Conservation (phyloP, 1,140 invertebrate species). For the Hyles euphorbiae region DNA sequence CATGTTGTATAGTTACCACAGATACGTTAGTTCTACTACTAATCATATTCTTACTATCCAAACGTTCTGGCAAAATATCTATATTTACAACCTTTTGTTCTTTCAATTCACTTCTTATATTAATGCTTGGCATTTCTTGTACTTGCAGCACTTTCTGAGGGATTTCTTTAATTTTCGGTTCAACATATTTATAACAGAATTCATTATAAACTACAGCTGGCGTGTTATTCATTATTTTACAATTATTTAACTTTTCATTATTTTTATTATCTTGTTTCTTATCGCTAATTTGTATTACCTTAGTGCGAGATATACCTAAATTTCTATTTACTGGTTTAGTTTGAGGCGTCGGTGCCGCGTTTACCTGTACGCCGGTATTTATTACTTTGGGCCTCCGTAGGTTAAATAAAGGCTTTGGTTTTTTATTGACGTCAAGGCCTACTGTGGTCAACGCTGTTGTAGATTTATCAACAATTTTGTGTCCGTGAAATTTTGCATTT, state of each 20-base stretch:
- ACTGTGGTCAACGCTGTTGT: background rate
- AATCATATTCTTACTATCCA: slow-evolving; percentile 11
- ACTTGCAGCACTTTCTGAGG: slow-evolving; percentile 41
- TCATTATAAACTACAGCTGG: slow-evolving; percentile 46
- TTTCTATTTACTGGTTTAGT: slow-evolving; percentile 36
- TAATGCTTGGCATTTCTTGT: slow-evolving; percentile 66
- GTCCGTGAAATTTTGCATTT: slow-evolving; percentile 66
- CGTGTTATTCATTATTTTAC: slow-evolving; percentile 22
- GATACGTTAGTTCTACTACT: slow-evolving; percentile 44
- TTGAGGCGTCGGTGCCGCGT: slow-evolving; percentile 24
- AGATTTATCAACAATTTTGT: slow-evolving; percentile 49
- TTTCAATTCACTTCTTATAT: slow-evolving; percentile 69
- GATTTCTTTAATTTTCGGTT: slow-evolving; percentile 29
- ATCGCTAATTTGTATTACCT: slow-evolving; percentile 45
- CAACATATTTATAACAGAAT: slow-evolving; percentile 42
- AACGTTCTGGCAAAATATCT: slow-evolving; percentile 58
- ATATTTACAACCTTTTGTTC: slow-evolving; percentile 65
- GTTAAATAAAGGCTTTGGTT: slow-evolving; percentile 17
- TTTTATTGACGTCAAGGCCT: slow-evolving; percentile 15
- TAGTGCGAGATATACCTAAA: slow-evolving; percentile 43
- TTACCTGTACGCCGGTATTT: slow-evolving; percentile 32
- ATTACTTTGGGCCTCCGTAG: slow-evolving; percentile 30
- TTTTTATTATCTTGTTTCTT: slow-evolving; percentile 20
- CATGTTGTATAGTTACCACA: slow-evolving; percentile 50
- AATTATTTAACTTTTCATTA: slow-evolving; percentile 31